Evolutionary conservation across 30 jellyfish, hydroid and myxozoan species (phyloP).

Genomic region (Aurelia aurita complex sp. Pacific): DNA sequence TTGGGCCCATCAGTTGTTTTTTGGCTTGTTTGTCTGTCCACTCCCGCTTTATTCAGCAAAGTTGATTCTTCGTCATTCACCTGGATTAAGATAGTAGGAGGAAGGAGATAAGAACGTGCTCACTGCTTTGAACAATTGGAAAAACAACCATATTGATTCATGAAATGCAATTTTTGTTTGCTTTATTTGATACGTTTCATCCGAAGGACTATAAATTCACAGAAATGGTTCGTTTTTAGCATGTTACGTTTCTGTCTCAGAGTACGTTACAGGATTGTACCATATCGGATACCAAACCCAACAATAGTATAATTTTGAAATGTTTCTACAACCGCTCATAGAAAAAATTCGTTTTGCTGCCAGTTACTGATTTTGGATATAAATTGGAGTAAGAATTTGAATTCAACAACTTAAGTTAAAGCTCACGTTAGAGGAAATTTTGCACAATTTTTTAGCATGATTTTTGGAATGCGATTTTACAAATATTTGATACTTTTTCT

Average conservation of each 20-base stretch:
- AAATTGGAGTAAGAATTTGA: too few species aligned
- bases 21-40: background rate
- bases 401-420: too few species aligned
- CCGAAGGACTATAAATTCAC: background rate
- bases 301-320: background rate
- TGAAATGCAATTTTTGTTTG: background rate
- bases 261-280: conserved; percentile 2
- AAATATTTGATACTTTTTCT: too few species aligned
- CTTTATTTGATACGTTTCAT: background rate
- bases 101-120: background rate
- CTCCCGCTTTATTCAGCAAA: background rate
- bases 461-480: too few species aligned
- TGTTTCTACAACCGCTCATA: background rate
- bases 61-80: background rate
- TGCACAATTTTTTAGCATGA: too few species aligned
- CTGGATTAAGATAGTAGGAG: background rate
- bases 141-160: background rate
- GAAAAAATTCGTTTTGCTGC: too few species aligned
- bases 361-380: too few species aligned
- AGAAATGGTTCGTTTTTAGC: background rate
- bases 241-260: background rate
- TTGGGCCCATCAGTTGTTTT: conserved; percentile 3
- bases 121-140: background rate
- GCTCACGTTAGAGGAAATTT: too few species aligned
- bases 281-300: background rate